Percentiles rank a stretch among this genome's conserved stretches.
These are phyloP conservation scores for Parnassius mnemosyne DNA, from an alignment of 2,888 invertebrate species.

Conservation along the genomic window DNA sequence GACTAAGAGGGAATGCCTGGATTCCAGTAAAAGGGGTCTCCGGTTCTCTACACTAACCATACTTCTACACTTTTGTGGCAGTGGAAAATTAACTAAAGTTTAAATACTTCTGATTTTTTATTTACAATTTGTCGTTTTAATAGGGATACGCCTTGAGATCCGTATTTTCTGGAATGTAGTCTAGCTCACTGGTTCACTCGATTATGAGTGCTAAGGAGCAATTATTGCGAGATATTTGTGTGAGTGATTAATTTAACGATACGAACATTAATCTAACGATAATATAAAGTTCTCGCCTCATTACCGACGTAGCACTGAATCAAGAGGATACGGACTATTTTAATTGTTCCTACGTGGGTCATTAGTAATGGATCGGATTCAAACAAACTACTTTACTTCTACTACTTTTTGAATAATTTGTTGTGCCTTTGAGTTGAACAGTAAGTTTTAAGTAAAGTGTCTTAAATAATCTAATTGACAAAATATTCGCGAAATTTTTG, in stretches of 20 bases:
- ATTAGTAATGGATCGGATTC: conserved; percentile 34
- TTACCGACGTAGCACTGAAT: conserved; percentile 41
- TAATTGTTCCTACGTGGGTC: conserved; percentile 43
- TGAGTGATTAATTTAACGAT: conserved; percentile 10
- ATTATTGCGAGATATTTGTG: conserved; percentile 8
- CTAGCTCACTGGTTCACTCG: conserved; percentile 20
- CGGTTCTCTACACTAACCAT: too few relatives aligned
- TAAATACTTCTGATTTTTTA: too few relatives aligned
- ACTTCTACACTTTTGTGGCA: too few relatives aligned
- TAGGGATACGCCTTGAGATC: conserved; percentile 4
- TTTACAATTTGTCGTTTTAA: conserved; percentile 14
- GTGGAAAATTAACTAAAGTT: too few relatives aligned
- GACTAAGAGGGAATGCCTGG: too few relatives aligned
- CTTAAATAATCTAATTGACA: too few relatives aligned
- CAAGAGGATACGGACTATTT: conserved; percentile 39
- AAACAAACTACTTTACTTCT: not conserved
- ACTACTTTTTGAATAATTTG: too few relatives aligned
- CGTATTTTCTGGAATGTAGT: conserved; percentile 15
- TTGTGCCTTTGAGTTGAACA: too few relatives aligned
- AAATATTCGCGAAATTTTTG: too few relatives aligned
- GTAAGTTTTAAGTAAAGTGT: too few relatives aligned
- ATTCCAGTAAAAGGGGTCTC: too few relatives aligned
- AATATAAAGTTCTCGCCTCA: conserved; percentile 34
- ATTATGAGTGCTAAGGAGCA: conserved; percentile 23
- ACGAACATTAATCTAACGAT: conserved; percentile 19